A percentile compares a stretch with the other conserved stretches of the same genome.
phyloP scores from a whole-genome alignment of 2,797 vertebrate genomes.

The Gephyroberyx darwinii region DNA sequence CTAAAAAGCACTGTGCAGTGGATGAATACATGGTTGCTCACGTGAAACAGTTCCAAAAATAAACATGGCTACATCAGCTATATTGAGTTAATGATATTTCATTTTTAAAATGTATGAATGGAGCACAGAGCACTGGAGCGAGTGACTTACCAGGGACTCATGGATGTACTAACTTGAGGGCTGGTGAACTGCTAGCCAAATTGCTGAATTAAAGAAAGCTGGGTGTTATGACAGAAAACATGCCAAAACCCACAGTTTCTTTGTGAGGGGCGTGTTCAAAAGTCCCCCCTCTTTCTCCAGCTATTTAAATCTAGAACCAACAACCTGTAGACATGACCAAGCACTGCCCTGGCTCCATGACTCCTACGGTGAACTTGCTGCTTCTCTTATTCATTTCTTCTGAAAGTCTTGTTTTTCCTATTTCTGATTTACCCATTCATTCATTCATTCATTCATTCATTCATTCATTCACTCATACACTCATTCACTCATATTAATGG shows the following conservation, averaged over 20 bases:
- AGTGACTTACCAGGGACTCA: background rate
- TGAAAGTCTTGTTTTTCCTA: constrained; percentile 12
- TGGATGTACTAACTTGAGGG: constrained; percentile 25
- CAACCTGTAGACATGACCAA: constrained; percentile 55
- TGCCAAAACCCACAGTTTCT: constrained; percentile 71
- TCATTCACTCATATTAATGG: background rate
- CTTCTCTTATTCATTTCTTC: constrained; percentile 45
- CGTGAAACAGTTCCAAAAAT: too few species aligned
- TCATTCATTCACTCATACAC: background rate
- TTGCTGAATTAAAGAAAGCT: constrained; percentile 73
- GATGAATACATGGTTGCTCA: too few species aligned
- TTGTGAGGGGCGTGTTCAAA: background rate
- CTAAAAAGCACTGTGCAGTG: too few species aligned
- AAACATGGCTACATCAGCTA: too few species aligned
- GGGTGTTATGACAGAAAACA: constrained; percentile 72
- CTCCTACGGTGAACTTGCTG: background rate
- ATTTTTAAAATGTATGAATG: too few species aligned
- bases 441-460: background rate
- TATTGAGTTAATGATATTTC: too few species aligned
- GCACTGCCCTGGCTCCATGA: constrained; percentile 27
- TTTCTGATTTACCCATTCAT: constrained; percentile 20
- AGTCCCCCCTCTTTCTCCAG: background rate
- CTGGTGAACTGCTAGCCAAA: constrained; percentile 56
- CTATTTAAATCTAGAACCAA: constrained; percentile 71
- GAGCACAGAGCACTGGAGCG: too few species aligned